Conservation (phyloP, 2,888 invertebrate genomes). For the Eupeodes luniger region DNA sequence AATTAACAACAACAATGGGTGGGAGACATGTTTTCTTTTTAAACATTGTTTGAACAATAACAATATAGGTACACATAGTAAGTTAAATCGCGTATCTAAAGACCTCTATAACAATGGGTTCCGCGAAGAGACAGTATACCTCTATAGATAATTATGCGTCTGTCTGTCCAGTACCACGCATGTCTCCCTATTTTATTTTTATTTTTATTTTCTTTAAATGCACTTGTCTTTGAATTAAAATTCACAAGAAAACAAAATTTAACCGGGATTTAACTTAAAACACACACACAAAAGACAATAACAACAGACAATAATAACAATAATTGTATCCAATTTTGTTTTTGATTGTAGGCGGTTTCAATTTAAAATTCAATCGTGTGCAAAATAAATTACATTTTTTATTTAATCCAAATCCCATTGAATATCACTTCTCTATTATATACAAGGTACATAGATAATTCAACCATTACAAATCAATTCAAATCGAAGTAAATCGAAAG, state of each 20-base stretch:
- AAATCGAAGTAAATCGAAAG: neutral
- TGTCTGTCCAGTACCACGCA: constrained; percentile 39
- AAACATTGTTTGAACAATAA: constrained; percentile 44
- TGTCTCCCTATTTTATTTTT: neutral
- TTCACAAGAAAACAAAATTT: constrained; percentile 39
- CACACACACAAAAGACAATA: constrained; percentile 4
- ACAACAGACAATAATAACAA: neutral
- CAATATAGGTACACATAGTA: neutral
- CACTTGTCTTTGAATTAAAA: constrained; percentile 33
- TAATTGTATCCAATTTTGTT: constrained; percentile 39
- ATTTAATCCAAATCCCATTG: constrained; percentile 33
- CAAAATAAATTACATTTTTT: constrained; percentile 43
- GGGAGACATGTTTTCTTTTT: constrained; percentile 12
- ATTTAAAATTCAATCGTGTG: constrained; percentile 42
- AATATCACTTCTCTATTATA: constrained; percentile 12
- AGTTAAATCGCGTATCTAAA: constrained; percentile 58
- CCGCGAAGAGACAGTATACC: neutral
- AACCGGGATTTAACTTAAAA: constrained; percentile 32
- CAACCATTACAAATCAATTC: constrained; percentile 8
- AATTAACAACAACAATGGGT: constrained; percentile 46
- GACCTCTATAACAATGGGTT: constrained; percentile 14
- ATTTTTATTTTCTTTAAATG: neutral
- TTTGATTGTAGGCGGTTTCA: constrained; percentile 43
- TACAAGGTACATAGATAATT: neutral
- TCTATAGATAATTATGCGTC: constrained; percentile 21